Conservation (phyloP, 2,888 invertebrate genomes). For the Diloba caeruleocephala region DNA sequence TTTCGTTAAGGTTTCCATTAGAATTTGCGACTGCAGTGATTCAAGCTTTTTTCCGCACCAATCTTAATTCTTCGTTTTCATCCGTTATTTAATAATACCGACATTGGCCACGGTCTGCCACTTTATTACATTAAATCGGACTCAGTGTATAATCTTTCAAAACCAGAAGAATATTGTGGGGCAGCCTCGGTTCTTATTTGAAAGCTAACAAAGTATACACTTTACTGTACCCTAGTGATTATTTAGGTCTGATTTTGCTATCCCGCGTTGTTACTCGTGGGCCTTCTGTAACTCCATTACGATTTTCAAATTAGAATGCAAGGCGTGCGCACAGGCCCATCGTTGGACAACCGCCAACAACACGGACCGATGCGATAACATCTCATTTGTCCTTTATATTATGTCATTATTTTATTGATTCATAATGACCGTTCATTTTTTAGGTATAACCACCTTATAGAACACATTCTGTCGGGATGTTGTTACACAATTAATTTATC, state of each 20-base stretch:
- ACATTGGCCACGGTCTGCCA: no score
- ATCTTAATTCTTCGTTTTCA: no score
- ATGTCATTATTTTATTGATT: constrained; percentile 25
- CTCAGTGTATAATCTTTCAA: no score
- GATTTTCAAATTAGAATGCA: not conserved
- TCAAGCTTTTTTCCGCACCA: no score
- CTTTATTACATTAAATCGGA: no score
- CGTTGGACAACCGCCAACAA: constrained; percentile 44
- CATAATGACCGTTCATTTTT: constrained; percentile 14
- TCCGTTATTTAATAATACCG: no score
- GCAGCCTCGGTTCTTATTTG: no score
- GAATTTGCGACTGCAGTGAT: no score
- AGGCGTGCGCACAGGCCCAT: constrained; percentile 13
- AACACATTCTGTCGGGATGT: constrained; percentile 1
- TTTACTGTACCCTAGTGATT: no score
- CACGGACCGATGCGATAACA: constrained; percentile 20
- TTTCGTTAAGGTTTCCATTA: no score
- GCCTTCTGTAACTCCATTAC: constrained; percentile 6
- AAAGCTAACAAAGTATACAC: no score
- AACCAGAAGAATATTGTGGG: no score
- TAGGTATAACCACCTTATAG: not conserved
- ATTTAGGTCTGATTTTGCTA: not conserved
- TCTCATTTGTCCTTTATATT: constrained; percentile 34
- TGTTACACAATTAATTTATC: constrained; percentile 1
- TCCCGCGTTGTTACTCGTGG: not conserved